Base-by-base conservation (phyloP, 2,888 invertebrate species). In the Pachycephus smyrnensis region DNA sequence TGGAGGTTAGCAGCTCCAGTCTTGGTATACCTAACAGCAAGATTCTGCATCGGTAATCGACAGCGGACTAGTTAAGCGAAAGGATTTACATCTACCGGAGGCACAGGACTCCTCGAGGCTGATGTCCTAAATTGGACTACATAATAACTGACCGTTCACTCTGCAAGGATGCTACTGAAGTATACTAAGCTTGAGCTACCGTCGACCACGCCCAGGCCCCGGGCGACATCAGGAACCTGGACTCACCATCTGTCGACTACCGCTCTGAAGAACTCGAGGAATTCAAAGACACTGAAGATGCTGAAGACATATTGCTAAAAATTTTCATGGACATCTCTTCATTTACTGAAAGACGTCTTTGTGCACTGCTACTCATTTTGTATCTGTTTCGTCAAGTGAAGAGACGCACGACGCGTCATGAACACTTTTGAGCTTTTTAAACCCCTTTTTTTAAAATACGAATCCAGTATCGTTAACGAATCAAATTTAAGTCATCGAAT, bases 151-250 rank as follows among this genome's bases (percentile, higher is more conserved):
- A 77, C 80, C 74, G 81, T 78, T 75, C 78, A 75, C 74, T 78
- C 68, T 32, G 75, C 75, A 81, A 82, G 80, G 79, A 80, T 73
- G 80, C 76, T 77, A 75, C 80, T 79, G 69, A 77, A 81, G 80
- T 81, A 78, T 82, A 82, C 81, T 81, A 77, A 81, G 80, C 81
- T 76, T 75, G 81, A 79, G 89, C 89, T 89, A 89, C 89, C 82
- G 89, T 85, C 79, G 80, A 87, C 89, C 90, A 90, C 90, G 90
- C 90, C 90, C 90, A 90, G 82, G 85, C 90, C 89, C 79, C 84
- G 73, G 88, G 90, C 90, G 88, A 89, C 88, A 85, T 85, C 82
- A 76, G 80, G 79, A 80, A 80, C 81, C 77, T 80, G 73, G 81
- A 83, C 79, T 68, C 73, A 76, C 79, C 76, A 74, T 76, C 79